Base-by-base conservation (phyloP, 1,140 invertebrate genomes). In the Halotydeus destructor region DNA sequence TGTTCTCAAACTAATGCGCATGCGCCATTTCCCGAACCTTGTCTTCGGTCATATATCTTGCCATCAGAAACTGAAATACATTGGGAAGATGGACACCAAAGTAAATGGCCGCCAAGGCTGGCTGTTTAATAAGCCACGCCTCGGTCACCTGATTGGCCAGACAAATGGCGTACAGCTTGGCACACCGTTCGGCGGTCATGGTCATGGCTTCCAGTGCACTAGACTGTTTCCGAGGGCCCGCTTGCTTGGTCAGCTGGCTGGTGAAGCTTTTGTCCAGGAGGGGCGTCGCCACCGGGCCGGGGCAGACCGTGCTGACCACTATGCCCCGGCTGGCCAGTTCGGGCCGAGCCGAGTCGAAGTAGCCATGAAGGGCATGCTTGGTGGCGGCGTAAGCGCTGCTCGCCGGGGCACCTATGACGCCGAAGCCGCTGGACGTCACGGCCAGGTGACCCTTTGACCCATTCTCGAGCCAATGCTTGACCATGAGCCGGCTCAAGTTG, bases 321-420 rank as follows among this genome's bases (percentile, higher is more conserved):
- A 78, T 64, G 21, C 51, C 44, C 22, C 66, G 56, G 1, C 55
- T 54, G 0, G 62, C 44, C 54, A 74, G 70, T 57, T 82, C 78
- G 14, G 59, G 53, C 41, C 68, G 54, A n/a, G 81, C 56, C 28
- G 58, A 52, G 41, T 72, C 64, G 50, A 76, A 74, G 51, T 81
- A 83, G 16, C 76, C 79, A 54, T 84, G 76, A 31, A 86, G 51
- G 0, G 80, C 78, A 60, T 77, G 72, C 58, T 86, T 86, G 2
- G 75, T 65, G 6, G 66, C 80, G 41, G 71, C 74, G 55, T 86
- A 86, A 0, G 72, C 70, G 18, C 64, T 19, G 42, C 14, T 37
- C 18, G 16, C 18, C 37, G 8, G 36, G 34, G 24, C 43, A 52
- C 49, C 68, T 25, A 70, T 49, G 41, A 78, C 60, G 11, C 77